Conservation (phyloP, 2,888 invertebrate genomes). For the Spodoptera picta region DNA sequence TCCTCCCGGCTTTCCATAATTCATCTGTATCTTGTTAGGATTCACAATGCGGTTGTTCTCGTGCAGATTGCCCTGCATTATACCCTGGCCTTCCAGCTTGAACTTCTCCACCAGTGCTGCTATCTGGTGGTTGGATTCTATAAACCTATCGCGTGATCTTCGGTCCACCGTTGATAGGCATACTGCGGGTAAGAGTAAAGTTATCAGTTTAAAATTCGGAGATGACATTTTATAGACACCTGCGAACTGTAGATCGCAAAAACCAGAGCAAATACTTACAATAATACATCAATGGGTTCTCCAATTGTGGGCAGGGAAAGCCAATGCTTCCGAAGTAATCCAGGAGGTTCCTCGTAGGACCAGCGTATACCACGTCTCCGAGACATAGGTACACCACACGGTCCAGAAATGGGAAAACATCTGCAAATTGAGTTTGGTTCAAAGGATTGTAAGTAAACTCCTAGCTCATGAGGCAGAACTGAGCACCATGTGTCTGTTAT, state of each 20-base stretch:
- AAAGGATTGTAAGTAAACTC: not conserved
- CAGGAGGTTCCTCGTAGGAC: constrained; percentile 96
- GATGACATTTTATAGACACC: too few species aligned
- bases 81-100: constrained; percentile 94
- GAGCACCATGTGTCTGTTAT: too few species aligned
- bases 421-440: constrained; percentile 78
- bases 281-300: constrained; percentile 99
- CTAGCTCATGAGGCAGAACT: too few species aligned
- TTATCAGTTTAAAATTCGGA: too few species aligned
- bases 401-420: constrained; percentile 98
- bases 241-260: too few species aligned
- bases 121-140: constrained; percentile 98
- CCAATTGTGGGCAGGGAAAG: constrained; percentile 98
- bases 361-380: constrained; percentile 97
- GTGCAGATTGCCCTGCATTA: constrained; percentile 90
- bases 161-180: constrained; percentile 90
- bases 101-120: constrained; percentile 97
- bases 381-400: constrained; percentile 96
- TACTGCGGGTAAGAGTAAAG: constrained; percentile 70
- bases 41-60: constrained; percentile 89
- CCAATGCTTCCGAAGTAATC: constrained; percentile 98
- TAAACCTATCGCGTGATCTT: constrained; percentile 95
- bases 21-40: constrained; percentile 92
- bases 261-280: constrained; percentile 88
- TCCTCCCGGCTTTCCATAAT: constrained; percentile 92